These are phyloP conservation scores for Ecliptopera silaceata DNA, from an alignment of 2,888 invertebrate genomes.

Conservation along the genomic window DNA sequence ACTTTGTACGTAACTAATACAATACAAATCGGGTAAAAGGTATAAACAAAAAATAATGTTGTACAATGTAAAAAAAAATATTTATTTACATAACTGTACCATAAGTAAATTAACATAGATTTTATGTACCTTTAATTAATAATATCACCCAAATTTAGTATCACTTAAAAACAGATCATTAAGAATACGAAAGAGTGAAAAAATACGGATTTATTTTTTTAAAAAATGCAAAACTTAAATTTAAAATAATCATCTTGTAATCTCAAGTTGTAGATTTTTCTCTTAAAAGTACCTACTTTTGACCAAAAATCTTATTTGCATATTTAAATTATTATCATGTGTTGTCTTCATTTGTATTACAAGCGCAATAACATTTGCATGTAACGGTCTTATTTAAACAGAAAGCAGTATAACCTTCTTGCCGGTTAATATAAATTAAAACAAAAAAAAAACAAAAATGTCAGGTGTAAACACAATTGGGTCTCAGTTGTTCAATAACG, in stretches of 20 bases:
- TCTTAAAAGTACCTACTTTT: background rate
- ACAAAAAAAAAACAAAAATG: too few species aligned
- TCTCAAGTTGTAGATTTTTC: background rate
- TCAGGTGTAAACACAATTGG: too few species aligned
- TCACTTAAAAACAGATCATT: too few species aligned
- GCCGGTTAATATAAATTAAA: too few species aligned
- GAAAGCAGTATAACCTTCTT: background rate
- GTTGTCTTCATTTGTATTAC: background rate
- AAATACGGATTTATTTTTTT: background rate
- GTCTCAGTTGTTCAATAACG: too few species aligned
- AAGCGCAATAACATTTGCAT: slow-evolving; percentile 4
- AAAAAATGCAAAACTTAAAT: background rate
- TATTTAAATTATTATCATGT: slow-evolving; percentile 1
- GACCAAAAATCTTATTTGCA: background rate
- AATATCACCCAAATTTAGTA: too few species aligned
- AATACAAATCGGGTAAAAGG: too few species aligned
- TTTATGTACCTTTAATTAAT: too few species aligned
- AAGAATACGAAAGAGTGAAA: background rate
- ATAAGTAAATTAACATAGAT: too few species aligned
- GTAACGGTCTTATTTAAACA: background rate
- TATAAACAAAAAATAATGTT: too few species aligned
- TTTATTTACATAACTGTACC: too few species aligned
- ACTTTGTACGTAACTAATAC: background rate
- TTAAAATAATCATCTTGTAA: background rate
- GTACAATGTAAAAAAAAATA: too few species aligned